Evolutionary conservation across 2,113 vertebrate species (phyloP).

Genomic region (Microcebus lehilahytsara): DNA sequence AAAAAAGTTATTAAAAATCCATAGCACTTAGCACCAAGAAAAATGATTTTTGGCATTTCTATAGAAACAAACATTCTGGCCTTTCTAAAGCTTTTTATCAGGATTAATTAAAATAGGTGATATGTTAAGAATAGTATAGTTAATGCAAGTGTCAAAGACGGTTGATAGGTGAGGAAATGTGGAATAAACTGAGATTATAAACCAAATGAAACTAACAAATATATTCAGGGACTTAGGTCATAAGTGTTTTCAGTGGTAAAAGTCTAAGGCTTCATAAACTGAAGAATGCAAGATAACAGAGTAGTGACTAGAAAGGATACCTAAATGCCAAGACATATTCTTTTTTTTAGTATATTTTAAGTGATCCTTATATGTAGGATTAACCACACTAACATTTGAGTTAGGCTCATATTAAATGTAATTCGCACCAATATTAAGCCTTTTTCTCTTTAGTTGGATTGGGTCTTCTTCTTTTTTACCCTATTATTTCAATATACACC

Average conservation of each 20-base stretch:
- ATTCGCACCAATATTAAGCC: background rate
- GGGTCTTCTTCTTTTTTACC: background rate
- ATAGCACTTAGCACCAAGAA: background rate
- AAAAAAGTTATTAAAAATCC: background rate
- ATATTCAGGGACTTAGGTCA: background rate
- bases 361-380: background rate
- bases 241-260: background rate
- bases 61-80: background rate
- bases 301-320: background rate
- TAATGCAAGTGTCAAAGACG: background rate
- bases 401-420: background rate
- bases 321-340: background rate
- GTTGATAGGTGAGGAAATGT: background rate
- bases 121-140: background rate
- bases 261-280: background rate
- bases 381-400: background rate
- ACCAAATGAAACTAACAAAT: background rate
- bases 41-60: background rate
- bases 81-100: background rate
- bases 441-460: background rate
- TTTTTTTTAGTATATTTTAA: constrained; percentile 4
- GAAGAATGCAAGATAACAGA: background rate
- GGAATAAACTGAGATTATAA: background rate
- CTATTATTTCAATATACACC: background rate
- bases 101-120: background rate